Evolutionary conservation across 2,113 vertebrate species (phyloP), one percentile per base, ranked within the genome.

Genomic region (Hydropotes inermis): DNA sequence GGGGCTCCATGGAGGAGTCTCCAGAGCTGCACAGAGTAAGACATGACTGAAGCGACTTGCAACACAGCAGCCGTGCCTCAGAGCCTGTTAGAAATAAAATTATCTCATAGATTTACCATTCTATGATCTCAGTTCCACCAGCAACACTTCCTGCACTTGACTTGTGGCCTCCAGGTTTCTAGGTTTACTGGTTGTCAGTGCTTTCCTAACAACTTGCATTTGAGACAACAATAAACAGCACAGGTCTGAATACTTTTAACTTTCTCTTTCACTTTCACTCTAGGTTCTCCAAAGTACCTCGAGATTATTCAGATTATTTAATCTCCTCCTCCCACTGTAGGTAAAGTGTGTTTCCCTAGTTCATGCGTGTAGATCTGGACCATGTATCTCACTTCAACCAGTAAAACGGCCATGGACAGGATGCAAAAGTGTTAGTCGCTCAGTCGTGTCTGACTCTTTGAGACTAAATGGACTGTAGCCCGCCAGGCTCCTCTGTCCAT

Each of bases 21-120:
- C 25, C 0, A 43, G 23, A 7, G 36, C 27, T 0, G 0, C 23
- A 43, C 36, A 14, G 70, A 76, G 39, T 43, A n/a, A 43, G 23
- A 76, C 36, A 43, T 1, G 12, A 76, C 6, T 7, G 70, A 76
- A 25, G 70, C 1, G 3, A 15, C 70, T 43, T 43, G 70, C 12
- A 27, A 25, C 39, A 43, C 21, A 7, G 43, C n/a, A 95, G 15
- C 2, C 15, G 13, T 3, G 2, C 76, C 94, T 95, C 67, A 95
- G 70, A 67, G 33, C 47, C 30, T 67, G 23, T 2, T 58, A 61
- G 28, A 96, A 95, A 60, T 45, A 58, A 43, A 5, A 78, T 9
- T 43, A 76, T 89, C 83, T 95, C 33, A 52, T 60, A 33, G 3
- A 6, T 50, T 89, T 57, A 45, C 11, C 16, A 43, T 70, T 54